A percentile compares a stretch with the other conserved stretches of the same genome.
Evolutionary conservation across 2,888 invertebrate species (phyloP).

Genomic region (Tyria jacobaeae): DNA sequence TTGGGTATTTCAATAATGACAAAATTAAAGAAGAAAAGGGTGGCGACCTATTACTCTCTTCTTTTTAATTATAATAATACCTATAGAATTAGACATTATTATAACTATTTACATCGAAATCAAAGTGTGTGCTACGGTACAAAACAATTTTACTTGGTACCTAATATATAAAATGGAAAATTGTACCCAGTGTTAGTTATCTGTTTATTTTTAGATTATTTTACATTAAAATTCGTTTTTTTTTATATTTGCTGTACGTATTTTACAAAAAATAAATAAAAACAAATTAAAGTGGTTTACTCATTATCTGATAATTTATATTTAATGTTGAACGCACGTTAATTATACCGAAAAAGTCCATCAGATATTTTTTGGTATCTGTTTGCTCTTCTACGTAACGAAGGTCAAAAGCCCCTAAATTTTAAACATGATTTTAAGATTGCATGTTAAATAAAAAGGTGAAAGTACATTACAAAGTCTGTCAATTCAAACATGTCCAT

Average conservation of each 20-base stretch:
- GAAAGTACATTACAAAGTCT: too few relatives aligned
- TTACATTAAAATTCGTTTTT: slow-evolving; percentile 57
- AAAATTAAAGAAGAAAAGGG: neutral
- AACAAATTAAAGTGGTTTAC: neutral
- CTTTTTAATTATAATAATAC: slow-evolving; percentile 15
- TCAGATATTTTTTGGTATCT: neutral
- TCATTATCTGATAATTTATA: neutral
- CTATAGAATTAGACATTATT: slow-evolving; percentile 11
- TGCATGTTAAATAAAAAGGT: too few relatives aligned
- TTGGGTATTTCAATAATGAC: too few relatives aligned
- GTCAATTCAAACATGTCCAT: too few relatives aligned
- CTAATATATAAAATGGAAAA: slow-evolving; percentile 51
- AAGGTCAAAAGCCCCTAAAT: too few relatives aligned
- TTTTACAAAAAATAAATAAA: neutral
- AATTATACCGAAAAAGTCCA: neutral
- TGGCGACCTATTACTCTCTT: slow-evolving; percentile 22
- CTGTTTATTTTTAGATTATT: slow-evolving; percentile 51
- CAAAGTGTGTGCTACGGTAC: slow-evolving; percentile 42
- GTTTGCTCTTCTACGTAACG: too few relatives aligned
- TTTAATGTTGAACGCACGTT: neutral
- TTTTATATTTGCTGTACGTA: slow-evolving; percentile 15
- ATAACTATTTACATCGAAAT: slow-evolving; percentile 18
- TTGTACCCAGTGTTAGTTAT: slow-evolving; percentile 54
- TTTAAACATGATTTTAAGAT: too few relatives aligned
- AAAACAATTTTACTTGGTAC: slow-evolving; percentile 28